Percentiles rank a stretch among this genome's conserved stretches.
Conservation (phyloP, 2,113 vertebrate species). For the Pelmatolapia mariae region DNA sequence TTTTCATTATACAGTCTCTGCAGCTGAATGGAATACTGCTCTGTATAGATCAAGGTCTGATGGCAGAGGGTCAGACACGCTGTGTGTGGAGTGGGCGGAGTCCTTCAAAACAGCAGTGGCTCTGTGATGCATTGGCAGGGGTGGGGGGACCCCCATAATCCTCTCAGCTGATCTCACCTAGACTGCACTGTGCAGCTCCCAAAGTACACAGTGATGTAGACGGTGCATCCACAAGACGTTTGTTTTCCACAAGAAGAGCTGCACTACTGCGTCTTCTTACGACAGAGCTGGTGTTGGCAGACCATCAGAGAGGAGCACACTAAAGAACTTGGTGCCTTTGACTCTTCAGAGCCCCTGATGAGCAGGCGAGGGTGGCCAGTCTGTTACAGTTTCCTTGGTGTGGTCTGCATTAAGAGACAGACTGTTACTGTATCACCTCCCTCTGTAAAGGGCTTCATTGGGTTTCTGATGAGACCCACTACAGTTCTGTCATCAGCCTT, state of each 20-base stretch:
- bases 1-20: not conserved
- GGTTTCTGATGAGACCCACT: not conserved
- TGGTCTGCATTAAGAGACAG: not conserved
- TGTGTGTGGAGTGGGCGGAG: not conserved
- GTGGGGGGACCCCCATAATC: not conserved
- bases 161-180: not conserved
- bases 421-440: not conserved
- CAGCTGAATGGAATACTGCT: not conserved
- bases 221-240: not conserved
- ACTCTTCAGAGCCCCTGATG: not conserved
- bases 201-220: not conserved
- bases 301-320: not conserved
- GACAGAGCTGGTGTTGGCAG: not conserved
- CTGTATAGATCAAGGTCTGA: not conserved
- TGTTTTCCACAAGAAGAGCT: not conserved
- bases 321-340: not conserved
- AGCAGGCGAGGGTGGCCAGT: not conserved
- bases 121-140: not conserved
- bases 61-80: not conserved
- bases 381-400: not conserved
- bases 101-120: not conserved
- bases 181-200: accelerated
- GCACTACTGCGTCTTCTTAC: not conserved
- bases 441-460: not conserved
- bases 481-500: not conserved